phyloP scores from a whole-genome alignment of 2,888 invertebrate genomes.

The Aethes cnicana region DNA sequence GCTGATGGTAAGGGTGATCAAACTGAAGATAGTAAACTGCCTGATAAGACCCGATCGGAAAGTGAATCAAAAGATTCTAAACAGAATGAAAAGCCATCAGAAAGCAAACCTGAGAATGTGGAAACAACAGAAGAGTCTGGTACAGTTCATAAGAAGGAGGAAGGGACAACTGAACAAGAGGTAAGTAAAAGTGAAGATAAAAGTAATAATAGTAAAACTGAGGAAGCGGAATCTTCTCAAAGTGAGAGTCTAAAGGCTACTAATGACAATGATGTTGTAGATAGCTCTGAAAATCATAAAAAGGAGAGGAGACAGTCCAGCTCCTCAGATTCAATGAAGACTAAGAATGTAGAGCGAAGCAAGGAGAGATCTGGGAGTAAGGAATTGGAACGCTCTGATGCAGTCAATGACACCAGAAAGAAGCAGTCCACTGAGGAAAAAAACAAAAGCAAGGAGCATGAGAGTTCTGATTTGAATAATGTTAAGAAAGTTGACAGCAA shows the following conservation, averaged over 20 bases:
- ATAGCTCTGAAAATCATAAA: constrained; percentile 43
- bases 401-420: too few relatives aligned
- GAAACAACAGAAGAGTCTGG: constrained; percentile 37
- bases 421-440: too few relatives aligned
- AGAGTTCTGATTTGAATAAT: not conserved
- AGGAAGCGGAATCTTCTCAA: constrained; percentile 51
- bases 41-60: constrained; percentile 6
- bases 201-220: constrained; percentile 47
- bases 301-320: constrained; percentile 19
- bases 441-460: not conserved
- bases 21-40: constrained; percentile 56
- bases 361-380: constrained; percentile 33
- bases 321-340: constrained; percentile 12
- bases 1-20: constrained; percentile 43
- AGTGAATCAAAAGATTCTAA: constrained; percentile 4
- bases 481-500: constrained; percentile 10
- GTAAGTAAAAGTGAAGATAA: constrained; percentile 72
- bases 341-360: constrained; percentile 12
- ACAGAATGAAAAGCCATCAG: constrained; percentile 53
- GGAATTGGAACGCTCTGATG: constrained; percentile 45
- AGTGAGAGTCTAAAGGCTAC: constrained; percentile 50
- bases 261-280: constrained; percentile 75
- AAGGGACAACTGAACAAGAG: constrained; percentile 47
- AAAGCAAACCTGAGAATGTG: constrained; percentile 46
- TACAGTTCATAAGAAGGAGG: constrained; percentile 43